Base-by-base conservation (phyloP, 1,140 invertebrate genomes). In the Sarcophaga bullata region DNA sequence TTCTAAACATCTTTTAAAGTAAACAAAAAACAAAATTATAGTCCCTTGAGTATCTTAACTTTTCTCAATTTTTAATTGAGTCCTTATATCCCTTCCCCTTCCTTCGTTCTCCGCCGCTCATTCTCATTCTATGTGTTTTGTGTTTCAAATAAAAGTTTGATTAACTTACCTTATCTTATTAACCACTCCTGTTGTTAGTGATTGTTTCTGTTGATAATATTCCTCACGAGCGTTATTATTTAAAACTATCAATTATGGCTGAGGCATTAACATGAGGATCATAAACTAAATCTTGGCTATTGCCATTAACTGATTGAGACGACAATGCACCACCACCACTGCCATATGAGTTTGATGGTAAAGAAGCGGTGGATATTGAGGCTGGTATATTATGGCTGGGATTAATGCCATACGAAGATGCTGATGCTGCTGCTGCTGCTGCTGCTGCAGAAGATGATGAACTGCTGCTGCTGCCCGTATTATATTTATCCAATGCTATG, bases 211-310 rank as follows among this genome's bases (percentile, higher is more conserved):
- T 58, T 89, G 88, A 76, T 89, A 89, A 80, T 89, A 89, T 80
- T 88, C 86, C 85, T 90, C 89, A 11, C 86, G 84, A 68, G 86
- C 86, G 81, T 87, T 81, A 48, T 86, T 87, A 83, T 86, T 89
- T 58, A 90, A n/a, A 85, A 83, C 88, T 90, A 83, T 90, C 89
- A 82, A 90, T 89, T 68, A 90, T 84, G 25, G 89, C 89, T 47
- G 89, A 89, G 10, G 89, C 87, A 85, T 88, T 90, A 76, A 90
- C 88, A 83, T 90, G 88, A 6, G 83, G 83, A 87, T 90, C 88
- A 72, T 90, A 90, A 73, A 87, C 85, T 58, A 89, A 84, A 25
- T 90, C 87, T 73, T 84, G 84, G 47, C 86, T 84, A 50, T 80
- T 73, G 80, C 73, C 83, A 10, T 48, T 17, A 81, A 72, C 9